Conservation (phyloP, 2,113 vertebrate genomes). For the Astur gentilis region DNA sequence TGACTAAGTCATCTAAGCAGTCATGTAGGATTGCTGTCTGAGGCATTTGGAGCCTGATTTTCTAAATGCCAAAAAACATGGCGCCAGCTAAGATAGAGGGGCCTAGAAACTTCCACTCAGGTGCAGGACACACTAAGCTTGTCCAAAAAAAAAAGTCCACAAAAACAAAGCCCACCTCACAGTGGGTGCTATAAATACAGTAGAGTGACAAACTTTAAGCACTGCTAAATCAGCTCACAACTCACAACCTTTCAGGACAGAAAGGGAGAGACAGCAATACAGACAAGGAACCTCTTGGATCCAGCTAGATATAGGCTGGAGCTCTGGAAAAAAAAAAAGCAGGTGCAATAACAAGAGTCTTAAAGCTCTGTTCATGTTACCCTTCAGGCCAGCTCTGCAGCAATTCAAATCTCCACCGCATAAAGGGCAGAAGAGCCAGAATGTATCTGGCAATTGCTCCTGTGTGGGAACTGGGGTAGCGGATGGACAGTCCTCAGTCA, state of each 20-base stretch:
- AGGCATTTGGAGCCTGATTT: background rate
- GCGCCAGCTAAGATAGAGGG: background rate
- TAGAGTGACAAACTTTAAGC: background rate
- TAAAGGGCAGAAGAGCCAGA: background rate
- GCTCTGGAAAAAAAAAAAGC: rapidly evolving
- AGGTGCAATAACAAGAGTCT: background rate
- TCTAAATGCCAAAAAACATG: background rate
- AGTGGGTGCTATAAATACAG: background rate
- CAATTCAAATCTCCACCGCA: background rate
- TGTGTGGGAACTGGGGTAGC: background rate
- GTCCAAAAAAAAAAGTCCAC: background rate
- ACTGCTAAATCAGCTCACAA: background rate
- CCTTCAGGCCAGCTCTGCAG: background rate
- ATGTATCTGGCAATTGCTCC: background rate
- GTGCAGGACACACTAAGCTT: background rate
- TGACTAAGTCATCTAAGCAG: background rate
- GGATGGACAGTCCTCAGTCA: background rate
- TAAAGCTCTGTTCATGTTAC: background rate
- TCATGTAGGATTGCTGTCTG: background rate
- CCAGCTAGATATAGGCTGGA: background rate
- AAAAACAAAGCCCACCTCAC: background rate
- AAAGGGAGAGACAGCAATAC: background rate
- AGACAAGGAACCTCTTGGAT: background rate
- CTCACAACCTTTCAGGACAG: background rate
- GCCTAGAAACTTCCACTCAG: background rate